These are phyloP conservation scores for Suncus etruscus DNA, from an alignment of 2,113 vertebrate species.

Conservation along the genomic window DNA sequence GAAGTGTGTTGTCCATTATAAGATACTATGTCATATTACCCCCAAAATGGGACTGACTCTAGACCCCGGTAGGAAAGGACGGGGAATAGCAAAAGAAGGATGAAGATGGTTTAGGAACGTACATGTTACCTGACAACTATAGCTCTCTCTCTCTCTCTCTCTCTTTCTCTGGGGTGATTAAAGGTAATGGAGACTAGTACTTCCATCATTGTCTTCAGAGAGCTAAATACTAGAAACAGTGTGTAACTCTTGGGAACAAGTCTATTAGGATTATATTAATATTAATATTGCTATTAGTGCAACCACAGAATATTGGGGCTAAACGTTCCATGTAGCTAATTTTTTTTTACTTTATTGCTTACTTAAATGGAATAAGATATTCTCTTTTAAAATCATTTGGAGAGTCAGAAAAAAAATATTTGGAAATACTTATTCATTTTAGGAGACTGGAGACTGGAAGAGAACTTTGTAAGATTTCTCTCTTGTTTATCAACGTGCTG, in stretches of 20 bases:
- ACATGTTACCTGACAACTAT: neutral
- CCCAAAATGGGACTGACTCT: neutral
- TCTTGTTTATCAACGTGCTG: no score
- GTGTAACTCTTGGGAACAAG: neutral
- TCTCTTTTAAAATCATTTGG: neutral
- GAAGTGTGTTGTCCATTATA: neutral
- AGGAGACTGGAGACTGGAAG: neutral
- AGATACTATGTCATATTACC: neutral
- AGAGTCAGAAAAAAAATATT: neutral
- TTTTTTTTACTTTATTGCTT: neutral
- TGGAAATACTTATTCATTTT: neutral
- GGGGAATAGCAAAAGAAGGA: neutral
- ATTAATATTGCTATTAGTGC: fast-evolving
- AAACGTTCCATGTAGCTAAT: neutral
- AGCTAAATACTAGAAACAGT: neutral
- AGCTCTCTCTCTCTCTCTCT: no score
- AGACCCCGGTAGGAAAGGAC: neutral
- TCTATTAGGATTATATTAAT: neutral
- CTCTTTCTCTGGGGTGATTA: neutral
- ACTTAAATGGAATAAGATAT: neutral
- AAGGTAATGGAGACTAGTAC: neutral
- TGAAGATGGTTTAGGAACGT: neutral
- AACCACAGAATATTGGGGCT: neutral
- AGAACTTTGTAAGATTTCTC: constrained; percentile 17
- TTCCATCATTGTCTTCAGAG: neutral